Conservation (phyloP, 2,113 vertebrate species). For the human region GRCh38 chr16:8723001-8723500, state of each 20-base stretch:
- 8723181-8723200: not conserved
- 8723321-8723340: not conserved
- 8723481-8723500: not conserved
- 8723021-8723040: not conserved
- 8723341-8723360: rapidly evolving
- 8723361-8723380: not conserved
- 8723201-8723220: not conserved
- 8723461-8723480: not conserved
- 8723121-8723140: too few relatives aligned
- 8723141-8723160: too few relatives aligned
- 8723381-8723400: rapidly evolving
- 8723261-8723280: not conserved
- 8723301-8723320: too few relatives aligned
- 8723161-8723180: not conserved
- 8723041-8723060: too few relatives aligned
- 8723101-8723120: too few relatives aligned
- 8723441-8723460: not conserved
- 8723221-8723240: not conserved
- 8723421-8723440: not conserved
- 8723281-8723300: not conserved
- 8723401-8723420: not conserved
- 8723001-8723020: not conserved
- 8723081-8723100: too few relatives aligned
- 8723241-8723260: not conserved
- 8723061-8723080: too few relatives aligned